Conservation (phyloP, 2,888 invertebrate genomes). For the Hartigia nigra region DNA sequence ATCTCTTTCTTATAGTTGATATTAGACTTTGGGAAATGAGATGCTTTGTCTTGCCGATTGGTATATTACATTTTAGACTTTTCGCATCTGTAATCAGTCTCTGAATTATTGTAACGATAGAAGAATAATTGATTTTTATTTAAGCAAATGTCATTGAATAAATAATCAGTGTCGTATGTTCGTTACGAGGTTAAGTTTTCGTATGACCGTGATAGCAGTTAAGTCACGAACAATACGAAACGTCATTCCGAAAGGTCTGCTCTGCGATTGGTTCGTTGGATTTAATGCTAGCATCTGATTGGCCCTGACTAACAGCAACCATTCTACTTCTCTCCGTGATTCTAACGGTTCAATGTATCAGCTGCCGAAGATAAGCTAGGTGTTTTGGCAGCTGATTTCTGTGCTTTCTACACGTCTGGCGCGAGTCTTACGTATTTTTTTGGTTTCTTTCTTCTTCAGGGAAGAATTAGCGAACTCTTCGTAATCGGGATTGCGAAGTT, state of each 20-base stretch:
- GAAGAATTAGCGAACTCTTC: background rate
- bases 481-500: background rate
- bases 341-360: constrained; percentile 36
- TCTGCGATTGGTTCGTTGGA: constrained; percentile 30
- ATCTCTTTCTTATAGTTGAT: background rate
- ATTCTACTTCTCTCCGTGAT: constrained; percentile 30
- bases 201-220: background rate
- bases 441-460: background rate
- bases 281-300: background rate
- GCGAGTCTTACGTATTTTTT: constrained; percentile 1
- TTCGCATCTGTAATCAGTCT: background rate
- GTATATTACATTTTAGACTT: background rate
- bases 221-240: background rate
- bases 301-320: background rate
- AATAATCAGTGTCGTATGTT: background rate
- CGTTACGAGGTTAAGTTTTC: background rate
- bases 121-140: background rate
- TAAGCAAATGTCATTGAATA: background rate
- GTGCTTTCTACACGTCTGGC: background rate
- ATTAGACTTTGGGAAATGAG: background rate
- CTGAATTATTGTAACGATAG: background rate
- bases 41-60: background rate
- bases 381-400: constrained; percentile 54
- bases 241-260: background rate
- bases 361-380: constrained; percentile 42